These are phyloP conservation scores for Dryoscopus gambensis DNA, from an alignment of 2,113 vertebrate genomes.

Conservation along the genomic window DNA sequence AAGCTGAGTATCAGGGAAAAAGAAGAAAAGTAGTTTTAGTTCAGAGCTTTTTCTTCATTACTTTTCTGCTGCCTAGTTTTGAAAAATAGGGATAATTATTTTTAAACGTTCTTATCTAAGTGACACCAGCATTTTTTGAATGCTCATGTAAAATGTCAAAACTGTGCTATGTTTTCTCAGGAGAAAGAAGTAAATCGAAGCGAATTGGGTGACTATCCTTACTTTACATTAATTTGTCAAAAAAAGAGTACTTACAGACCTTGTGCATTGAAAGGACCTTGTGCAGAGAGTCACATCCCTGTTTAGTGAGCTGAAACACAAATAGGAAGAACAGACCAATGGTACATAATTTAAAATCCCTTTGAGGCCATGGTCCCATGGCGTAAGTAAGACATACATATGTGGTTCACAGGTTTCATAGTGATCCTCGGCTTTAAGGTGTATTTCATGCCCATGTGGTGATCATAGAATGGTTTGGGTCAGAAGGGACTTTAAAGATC, in stretches of 20 bases:
- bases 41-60: background rate
- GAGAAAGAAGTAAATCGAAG: background rate
- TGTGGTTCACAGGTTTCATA: background rate
- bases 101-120: background rate
- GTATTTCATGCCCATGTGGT: background rate
- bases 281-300: background rate
- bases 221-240: background rate
- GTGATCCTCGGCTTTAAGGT: background rate
- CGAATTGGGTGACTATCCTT: background rate
- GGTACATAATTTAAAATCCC: background rate
- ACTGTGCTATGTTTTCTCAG: background rate
- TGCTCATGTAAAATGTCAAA: background rate
- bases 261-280: background rate
- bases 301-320: background rate
- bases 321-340: background rate
- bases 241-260: background rate
- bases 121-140: background rate
- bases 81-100: background rate
- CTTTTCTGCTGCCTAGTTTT: background rate
- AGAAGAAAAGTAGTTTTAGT: background rate
- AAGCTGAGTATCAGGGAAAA: constrained; percentile 51
- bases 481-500: background rate
- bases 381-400: background rate
- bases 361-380: background rate
- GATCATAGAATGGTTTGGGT: background rate